phyloP scores from a whole-genome alignment of 2,113 vertebrate species.

The Charadrius vociferus region DNA sequence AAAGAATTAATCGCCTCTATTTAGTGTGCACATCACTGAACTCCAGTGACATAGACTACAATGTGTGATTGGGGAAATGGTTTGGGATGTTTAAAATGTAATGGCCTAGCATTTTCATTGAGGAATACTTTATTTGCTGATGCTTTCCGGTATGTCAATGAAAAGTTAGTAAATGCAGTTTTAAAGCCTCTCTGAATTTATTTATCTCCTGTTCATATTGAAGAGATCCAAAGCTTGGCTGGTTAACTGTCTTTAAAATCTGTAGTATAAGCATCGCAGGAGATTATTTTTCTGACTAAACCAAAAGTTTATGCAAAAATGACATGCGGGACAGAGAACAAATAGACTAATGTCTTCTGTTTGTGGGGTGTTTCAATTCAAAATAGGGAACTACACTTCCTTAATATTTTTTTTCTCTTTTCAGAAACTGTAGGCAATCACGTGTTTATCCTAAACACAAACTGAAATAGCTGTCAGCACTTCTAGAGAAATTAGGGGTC shows the following conservation, averaged over 20 bases:
- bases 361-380: background rate
- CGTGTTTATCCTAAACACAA: background rate
- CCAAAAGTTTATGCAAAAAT: background rate
- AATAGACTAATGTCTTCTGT: constrained; percentile 1
- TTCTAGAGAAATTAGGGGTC: background rate
- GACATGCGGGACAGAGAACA: background rate
- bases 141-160: background rate
- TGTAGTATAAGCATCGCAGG: background rate
- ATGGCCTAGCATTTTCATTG: background rate
- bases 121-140: background rate
- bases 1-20: background rate
- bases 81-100: background rate
- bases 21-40: background rate
- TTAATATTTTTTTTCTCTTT: background rate
- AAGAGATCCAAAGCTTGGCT: background rate
- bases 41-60: background rate
- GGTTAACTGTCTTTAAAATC: background rate
- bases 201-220: background rate
- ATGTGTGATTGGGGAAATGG: background rate
- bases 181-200: background rate
- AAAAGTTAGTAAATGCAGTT: background rate
- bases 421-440: background rate
- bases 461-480: background rate
- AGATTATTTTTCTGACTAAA: background rate
- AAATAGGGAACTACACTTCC: background rate